These are phyloP conservation scores for Ariopsis seemanni DNA, from an alignment of 2,113 vertebrate genomes.

Conservation along the genomic window DNA sequence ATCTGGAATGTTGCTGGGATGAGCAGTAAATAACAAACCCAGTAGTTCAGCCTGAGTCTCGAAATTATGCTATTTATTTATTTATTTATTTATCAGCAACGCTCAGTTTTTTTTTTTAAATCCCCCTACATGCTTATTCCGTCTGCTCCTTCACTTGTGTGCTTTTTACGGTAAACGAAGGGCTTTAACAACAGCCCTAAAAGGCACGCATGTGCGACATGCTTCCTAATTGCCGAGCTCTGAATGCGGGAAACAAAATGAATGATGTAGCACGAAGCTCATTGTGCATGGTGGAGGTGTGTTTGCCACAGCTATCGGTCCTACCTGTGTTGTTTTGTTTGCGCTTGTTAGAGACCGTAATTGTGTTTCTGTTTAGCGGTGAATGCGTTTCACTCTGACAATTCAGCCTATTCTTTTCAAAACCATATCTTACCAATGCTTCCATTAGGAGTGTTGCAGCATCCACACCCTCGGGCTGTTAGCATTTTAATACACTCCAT, in stretches of 20 bases:
- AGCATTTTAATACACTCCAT: conserved; percentile 24
- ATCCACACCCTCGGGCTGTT: conserved; percentile 8
- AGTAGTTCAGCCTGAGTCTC: background rate
- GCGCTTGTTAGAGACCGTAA: conserved; percentile 2
- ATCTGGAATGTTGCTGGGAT: background rate
- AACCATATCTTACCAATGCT: background rate
- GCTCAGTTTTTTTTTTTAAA: background rate
- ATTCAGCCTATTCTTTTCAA: background rate
- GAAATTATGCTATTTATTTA: background rate
- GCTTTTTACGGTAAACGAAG: background rate
- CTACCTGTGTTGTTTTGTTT: conserved; percentile 10
- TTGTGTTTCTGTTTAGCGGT: conserved; percentile 22
- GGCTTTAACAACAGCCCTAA: background rate
- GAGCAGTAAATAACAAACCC: background rate
- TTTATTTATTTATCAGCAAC: background rate
- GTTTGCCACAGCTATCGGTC: background rate
- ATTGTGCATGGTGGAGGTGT: conserved; percentile 1
- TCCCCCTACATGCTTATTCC: background rate
- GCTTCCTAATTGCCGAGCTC: conserved; percentile 1
- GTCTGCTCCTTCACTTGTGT: background rate
- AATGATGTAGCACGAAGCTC: background rate
- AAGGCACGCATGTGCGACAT: background rate
- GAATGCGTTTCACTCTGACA: background rate
- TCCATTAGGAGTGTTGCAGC: background rate
- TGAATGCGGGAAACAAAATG: background rate